Conservation (phyloP, 2,888 invertebrate species). For the Drosophila trichaetosa region DNA sequence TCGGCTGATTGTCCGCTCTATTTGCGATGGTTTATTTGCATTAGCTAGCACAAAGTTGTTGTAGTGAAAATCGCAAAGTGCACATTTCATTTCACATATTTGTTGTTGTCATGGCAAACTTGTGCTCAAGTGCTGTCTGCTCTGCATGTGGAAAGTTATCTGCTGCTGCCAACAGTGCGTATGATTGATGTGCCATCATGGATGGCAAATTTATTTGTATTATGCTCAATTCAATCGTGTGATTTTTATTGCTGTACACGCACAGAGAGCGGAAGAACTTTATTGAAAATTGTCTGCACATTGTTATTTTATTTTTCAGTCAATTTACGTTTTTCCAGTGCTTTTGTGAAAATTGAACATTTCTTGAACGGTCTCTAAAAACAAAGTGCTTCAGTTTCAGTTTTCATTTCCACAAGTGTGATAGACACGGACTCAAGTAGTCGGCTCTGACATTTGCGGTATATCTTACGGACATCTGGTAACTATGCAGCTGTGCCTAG, state of each 20-base stretch:
- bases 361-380: neutral
- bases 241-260: slow-evolving; percentile 34
- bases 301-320: slow-evolving; percentile 29
- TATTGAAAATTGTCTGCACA: slow-evolving; percentile 26
- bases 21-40: slow-evolving; percentile 24
- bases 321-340: slow-evolving; percentile 25
- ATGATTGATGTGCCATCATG: slow-evolving; percentile 42
- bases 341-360: neutral
- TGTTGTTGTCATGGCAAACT: slow-evolving; percentile 24
- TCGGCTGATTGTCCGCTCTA: slow-evolving; percentile 1
- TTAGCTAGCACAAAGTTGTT: slow-evolving; percentile 26
- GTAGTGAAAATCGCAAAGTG: slow-evolving; percentile 21
- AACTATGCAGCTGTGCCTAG: slow-evolving; percentile 13
- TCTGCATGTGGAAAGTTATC: slow-evolving; percentile 12
- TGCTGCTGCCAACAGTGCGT: slow-evolving; percentile 34
- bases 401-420: slow-evolving; percentile 54
- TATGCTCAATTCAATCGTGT: slow-evolving; percentile 34
- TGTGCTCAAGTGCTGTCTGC: slow-evolving; percentile 14
- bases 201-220: slow-evolving; percentile 37
- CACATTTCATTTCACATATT: neutral
- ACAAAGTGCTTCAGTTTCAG: slow-evolving; percentile 24
- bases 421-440: slow-evolving; percentile 50
- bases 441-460: slow-evolving; percentile 19
- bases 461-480: slow-evolving; percentile 40
- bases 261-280: slow-evolving; percentile 21